Evolutionary conservation across 2,797 vertebrate genomes (phyloP).

Genomic region (Catostomus latipinnis): DNA sequence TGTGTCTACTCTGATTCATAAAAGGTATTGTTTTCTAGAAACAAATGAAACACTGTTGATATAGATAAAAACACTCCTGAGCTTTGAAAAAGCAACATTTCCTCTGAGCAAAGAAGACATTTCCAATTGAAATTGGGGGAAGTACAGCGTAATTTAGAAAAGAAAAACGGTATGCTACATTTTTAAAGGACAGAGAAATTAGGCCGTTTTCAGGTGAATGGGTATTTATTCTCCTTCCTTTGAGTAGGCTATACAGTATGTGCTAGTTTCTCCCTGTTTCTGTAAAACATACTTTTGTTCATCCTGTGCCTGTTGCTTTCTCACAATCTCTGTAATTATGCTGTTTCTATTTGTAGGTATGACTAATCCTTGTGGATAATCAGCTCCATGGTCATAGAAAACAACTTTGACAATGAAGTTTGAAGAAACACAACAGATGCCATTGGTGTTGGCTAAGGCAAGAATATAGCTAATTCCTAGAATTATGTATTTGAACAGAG

Average conservation of each 20-base stretch:
- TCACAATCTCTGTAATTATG: neutral
- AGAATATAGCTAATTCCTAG: neutral
- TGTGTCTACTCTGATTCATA: too few species aligned
- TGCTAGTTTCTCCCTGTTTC: neutral
- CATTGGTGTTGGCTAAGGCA: neutral
- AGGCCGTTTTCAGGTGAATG: neutral
- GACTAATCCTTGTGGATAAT: constrained; percentile 18
- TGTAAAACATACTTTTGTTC: neutral
- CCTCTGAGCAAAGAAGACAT: too few species aligned
- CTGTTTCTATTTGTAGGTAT: constrained; percentile 30
- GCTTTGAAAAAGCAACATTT: too few species aligned
- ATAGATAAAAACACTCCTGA: too few species aligned
- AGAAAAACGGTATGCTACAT: too few species aligned
- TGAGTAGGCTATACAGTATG: neutral
- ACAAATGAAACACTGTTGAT: too few species aligned
- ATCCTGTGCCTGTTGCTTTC: neutral
- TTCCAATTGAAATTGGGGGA: neutral
- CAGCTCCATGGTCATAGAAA: constrained; percentile 15
- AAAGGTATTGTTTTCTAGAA: too few species aligned
- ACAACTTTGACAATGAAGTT: neutral
- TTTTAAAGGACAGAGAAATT: neutral
- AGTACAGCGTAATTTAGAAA: neutral
- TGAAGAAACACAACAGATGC: neutral
- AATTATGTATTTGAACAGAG: too few species aligned
- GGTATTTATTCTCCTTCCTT: neutral